Evolutionary conservation across 1,140 invertebrate genomes (phyloP).

Genomic region (Whitmania pigra): DNA sequence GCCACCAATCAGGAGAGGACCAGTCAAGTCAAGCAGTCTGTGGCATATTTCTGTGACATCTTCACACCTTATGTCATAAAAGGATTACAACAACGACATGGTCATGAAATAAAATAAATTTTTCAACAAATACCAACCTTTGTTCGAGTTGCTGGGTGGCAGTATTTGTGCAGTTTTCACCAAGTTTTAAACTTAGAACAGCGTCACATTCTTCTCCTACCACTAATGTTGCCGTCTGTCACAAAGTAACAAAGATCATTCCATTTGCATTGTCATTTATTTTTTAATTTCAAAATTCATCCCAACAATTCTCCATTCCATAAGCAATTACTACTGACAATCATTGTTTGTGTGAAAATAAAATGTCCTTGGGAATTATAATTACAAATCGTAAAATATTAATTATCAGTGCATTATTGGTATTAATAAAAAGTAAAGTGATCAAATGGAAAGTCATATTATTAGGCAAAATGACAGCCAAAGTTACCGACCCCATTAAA

Average conservation of each 20-base stretch:
- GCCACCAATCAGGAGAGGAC: conserved; percentile 84
- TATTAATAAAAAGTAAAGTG: too few species aligned
- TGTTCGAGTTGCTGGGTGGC: conserved; percentile 53
- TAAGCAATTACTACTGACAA: too few species aligned
- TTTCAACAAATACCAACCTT: conserved; percentile 31
- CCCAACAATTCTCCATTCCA: too few species aligned
- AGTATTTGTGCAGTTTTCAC: conserved; percentile 53
- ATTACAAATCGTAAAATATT: too few species aligned
- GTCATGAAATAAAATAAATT: background rate
- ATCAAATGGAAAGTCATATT: too few species aligned
- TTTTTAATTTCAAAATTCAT: too few species aligned
- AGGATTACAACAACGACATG: background rate
- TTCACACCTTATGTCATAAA: conserved; percentile 51
- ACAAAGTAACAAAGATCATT: too few species aligned
- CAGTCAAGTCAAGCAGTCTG: conserved; percentile 83
- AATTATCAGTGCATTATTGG: too few species aligned
- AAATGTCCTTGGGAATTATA: too few species aligned
- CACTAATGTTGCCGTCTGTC: conserved; percentile 66
- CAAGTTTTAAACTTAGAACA: conserved; percentile 50
- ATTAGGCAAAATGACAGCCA: background rate
- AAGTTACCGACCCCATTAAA: conserved; percentile 58
- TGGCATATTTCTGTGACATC: conserved; percentile 81
- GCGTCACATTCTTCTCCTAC: conserved; percentile 78
- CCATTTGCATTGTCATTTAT: too few species aligned
- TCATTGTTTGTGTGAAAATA: too few species aligned